These are phyloP conservation scores for Lanistes nyassanus DNA, from an alignment of 1,140 invertebrate genomes.

Conservation along the genomic window DNA sequence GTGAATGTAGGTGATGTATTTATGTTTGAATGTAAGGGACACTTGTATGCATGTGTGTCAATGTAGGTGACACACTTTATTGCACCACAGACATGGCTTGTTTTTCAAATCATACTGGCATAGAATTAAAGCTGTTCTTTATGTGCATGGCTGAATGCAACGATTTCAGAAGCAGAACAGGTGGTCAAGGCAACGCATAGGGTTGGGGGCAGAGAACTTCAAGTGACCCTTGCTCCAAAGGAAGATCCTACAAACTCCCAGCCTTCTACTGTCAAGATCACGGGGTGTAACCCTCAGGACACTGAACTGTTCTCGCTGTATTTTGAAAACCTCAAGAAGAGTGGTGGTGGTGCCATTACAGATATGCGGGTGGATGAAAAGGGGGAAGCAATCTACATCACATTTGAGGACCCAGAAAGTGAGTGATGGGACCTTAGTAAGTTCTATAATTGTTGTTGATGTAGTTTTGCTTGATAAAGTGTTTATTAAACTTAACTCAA, in stretches of 20 bases:
- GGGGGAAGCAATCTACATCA: slow-evolving; percentile 24
- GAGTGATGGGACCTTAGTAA: neutral
- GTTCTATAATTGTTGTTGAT: neutral
- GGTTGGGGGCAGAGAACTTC: slow-evolving; percentile 1
- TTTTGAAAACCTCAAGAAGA: slow-evolving; percentile 39
- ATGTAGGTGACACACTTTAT: too few species aligned
- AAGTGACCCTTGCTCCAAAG: slow-evolving; percentile 11
- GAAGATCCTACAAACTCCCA: neutral
- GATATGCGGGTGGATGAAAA: slow-evolving; percentile 30
- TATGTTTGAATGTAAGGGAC: too few species aligned
- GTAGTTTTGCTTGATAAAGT: neutral
- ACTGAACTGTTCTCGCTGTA: slow-evolving; percentile 17
- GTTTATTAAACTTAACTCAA: too few species aligned
- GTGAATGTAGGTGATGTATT: too few species aligned
- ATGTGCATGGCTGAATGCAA: too few species aligned
- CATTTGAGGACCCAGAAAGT: slow-evolving; percentile 42
- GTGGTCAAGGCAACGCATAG: neutral
- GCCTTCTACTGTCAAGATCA: slow-evolving; percentile 5
- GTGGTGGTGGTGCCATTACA: slow-evolving; percentile 35
- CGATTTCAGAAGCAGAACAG: slow-evolving; percentile 8
- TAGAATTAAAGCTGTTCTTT: too few species aligned
- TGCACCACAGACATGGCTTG: too few species aligned
- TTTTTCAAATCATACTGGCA: too few species aligned
- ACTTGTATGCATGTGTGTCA: too few species aligned
- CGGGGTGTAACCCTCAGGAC: neutral